phyloP scores from a whole-genome alignment of 2,888 invertebrate genomes.

The Ophion ventricosus region DNA sequence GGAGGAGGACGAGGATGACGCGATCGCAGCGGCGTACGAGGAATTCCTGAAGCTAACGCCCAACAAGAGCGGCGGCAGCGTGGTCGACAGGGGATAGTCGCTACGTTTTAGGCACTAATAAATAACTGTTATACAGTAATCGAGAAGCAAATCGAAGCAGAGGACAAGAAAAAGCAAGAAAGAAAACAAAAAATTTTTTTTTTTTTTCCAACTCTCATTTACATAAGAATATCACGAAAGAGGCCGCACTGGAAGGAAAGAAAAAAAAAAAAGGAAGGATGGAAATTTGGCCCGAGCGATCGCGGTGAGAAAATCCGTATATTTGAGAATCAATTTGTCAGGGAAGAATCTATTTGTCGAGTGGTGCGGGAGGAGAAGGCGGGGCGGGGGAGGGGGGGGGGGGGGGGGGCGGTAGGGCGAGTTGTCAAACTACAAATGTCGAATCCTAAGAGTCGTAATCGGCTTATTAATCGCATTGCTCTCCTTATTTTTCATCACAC shows the following conservation, averaged over 20 bases:
- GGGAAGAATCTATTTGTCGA: too few species aligned
- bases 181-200: not conserved
- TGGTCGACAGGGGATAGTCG: constrained; percentile 58
- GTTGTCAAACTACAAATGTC: not conserved
- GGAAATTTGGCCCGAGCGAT: too few species aligned
- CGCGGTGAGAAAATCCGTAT: not conserved
- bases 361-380: too few species aligned
- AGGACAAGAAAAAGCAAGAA: constrained; percentile 15
- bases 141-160: constrained; percentile 25
- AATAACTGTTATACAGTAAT: constrained; percentile 54
- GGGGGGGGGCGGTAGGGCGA: not conserved
- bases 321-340: not conserved
- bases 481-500: constrained; percentile 64
- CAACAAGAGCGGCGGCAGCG: constrained; percentile 69
- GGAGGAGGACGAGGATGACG: constrained; percentile 77
- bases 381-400: too few species aligned
- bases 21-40: constrained; percentile 79
- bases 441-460: constrained; percentile 42
- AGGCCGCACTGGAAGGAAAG: constrained; percentile 36
- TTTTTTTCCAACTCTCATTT: constrained; percentile 28
- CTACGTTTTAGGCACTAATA: constrained; percentile 57
- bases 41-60: constrained; percentile 77
- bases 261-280: too few species aligned
- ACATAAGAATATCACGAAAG: constrained; percentile 54
- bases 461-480: constrained; percentile 60